Percentiles rank a stretch among this genome's conserved stretches.
Conservation (phyloP, 1,140 invertebrate species). For the Drosophila cardini region DNA sequence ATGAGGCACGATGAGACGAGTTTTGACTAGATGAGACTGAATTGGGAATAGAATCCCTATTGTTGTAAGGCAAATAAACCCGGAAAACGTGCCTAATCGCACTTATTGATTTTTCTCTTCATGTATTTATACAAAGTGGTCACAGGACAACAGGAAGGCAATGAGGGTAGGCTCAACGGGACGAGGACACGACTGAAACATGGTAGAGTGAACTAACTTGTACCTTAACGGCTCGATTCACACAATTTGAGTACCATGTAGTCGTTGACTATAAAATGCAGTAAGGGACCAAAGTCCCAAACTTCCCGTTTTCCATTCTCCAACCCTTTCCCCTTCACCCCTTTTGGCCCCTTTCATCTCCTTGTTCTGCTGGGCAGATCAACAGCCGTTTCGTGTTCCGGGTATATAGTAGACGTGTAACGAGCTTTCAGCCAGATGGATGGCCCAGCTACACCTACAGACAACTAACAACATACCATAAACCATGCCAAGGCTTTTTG, state of each 20-base stretch:
- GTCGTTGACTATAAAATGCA: slow-evolving; percentile 77
- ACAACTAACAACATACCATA: slow-evolving; percentile 69
- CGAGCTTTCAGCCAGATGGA: slow-evolving; percentile 78
- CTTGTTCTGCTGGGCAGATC: slow-evolving; percentile 23
- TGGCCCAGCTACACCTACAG: slow-evolving; percentile 58
- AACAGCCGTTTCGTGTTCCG: slow-evolving; percentile 61
- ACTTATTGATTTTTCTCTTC: slow-evolving; percentile 76
- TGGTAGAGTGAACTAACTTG: slow-evolving; percentile 83
- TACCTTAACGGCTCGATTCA: slow-evolving; percentile 83
- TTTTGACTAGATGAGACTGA: slow-evolving; percentile 7
- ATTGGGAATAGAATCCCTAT: slow-evolving; percentile 41
- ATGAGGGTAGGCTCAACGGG: background rate
- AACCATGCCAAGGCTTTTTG: slow-evolving; percentile 66
- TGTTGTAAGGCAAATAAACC: slow-evolving; percentile 73
- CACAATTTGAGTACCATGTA: slow-evolving; percentile 81
- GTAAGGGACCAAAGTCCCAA: slow-evolving; percentile 33
- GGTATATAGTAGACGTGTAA: slow-evolving; percentile 65
- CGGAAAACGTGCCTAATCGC: slow-evolving; percentile 80
- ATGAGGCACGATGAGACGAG: slow-evolving; percentile 22
- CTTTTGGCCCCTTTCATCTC: slow-evolving; percentile 16
- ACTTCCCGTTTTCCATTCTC: slow-evolving; percentile 1
- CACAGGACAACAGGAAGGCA: slow-evolving; percentile 17
- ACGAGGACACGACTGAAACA: slow-evolving; percentile 36
- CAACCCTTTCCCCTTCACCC: background rate
- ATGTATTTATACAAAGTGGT: slow-evolving; percentile 71